Conservation (phyloP, 2,113 vertebrate species). For the Chamaetylas fuelleborni region DNA sequence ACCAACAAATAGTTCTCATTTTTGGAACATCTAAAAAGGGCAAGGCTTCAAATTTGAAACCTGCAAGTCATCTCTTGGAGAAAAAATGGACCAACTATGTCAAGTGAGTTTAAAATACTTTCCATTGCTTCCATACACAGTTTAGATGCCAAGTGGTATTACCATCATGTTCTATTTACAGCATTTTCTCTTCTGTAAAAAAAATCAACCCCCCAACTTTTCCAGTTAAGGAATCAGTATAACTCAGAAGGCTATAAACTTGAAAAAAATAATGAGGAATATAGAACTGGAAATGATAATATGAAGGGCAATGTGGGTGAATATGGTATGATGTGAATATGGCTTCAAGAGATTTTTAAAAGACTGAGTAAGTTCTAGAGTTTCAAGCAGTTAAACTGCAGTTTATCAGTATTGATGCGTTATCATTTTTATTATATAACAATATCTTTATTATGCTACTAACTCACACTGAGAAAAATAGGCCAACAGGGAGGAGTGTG, state of each 20-base stretch:
- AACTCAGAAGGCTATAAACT: not conserved
- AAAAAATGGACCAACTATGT: not conserved
- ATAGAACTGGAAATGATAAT: not conserved
- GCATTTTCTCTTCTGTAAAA: not conserved
- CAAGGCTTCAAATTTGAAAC: not conserved
- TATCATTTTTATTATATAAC: not conserved
- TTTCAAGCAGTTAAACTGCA: not conserved
- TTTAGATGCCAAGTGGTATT: not conserved
- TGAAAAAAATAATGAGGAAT: not conserved
- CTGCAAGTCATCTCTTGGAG: not conserved
- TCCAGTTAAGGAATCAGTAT: not conserved
- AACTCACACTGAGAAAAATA: not conserved
- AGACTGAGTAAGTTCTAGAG: not conserved
- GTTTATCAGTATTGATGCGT: not conserved
- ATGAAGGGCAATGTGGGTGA: not conserved
- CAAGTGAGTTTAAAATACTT: not conserved
- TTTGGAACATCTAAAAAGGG: not conserved
- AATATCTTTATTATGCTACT: not conserved
- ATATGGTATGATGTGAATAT: not conserved
- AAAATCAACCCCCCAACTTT: not conserved
- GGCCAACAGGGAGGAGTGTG: not conserved
- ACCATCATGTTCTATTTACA: not conserved
- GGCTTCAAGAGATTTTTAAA: not conserved
- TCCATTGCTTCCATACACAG: not conserved
- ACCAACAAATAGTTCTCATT: not conserved